Base-by-base conservation (phyloP, 2,888 invertebrate species). In the Apotomis turbidana region DNA sequence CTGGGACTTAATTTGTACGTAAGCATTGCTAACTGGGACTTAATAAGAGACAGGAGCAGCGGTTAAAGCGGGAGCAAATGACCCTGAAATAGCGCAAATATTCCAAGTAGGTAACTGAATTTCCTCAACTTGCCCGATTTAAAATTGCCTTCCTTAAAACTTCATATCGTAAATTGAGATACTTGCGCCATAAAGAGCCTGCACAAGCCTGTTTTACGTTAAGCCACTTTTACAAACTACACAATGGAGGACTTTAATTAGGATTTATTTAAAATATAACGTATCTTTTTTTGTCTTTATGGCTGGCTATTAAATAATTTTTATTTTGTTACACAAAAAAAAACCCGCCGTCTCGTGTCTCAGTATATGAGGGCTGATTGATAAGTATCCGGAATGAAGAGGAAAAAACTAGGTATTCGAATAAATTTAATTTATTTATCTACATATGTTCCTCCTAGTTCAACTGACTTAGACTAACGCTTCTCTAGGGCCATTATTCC, bases 21-120 rank as follows among this genome's bases (percentile, higher is more conserved):
- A n/a, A n/a, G n/a, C n/a, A n/a, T n/a, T 4, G 44, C 44, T 59
- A 59, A 41, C 59, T 59, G 27, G 10, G 57, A 36, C 57, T 57
- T 57, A 57, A 57, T 57, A 57, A 57, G 57, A 36, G 57, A 57
- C 57, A 49, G 36, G 57, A 15, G 12, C 57, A 57, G 57, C 10
- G 57, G 27, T 57, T 57, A 36, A 10, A 10, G 10, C 36, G 12
- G 10, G 49, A 49, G 49, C 49, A 49, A 49, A 49, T 49, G 49
- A 12, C 57, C 36, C 36, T 38, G 9, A 57, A 57, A 57, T 57
- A 36, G 27, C 9, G 57, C 49, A 49, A 49, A 57, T 10, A 36
- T 57, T 57, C 57, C 3, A 57, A 36, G 4, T 3, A n/a, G n/a
- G n/a, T n/a, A 36, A 57, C 12, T 36, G 57, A 57, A 57, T 10